Evolutionary conservation across 2,113 vertebrate genomes (phyloP).

Genomic region (Perca fluviatilis): DNA sequence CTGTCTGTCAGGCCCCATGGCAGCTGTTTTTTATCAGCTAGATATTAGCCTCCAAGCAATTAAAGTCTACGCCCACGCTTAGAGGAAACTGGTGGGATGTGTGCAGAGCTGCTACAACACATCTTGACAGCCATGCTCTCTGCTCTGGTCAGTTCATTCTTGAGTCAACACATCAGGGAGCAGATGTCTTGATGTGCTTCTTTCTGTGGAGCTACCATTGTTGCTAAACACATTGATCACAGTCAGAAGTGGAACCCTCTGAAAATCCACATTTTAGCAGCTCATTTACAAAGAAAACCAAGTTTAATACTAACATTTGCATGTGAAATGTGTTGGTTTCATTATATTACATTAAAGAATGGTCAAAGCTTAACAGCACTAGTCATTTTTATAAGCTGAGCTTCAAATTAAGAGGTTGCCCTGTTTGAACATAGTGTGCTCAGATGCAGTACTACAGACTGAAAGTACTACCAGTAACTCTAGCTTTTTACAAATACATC

Average conservation of each 20-base stretch:
- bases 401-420: neutral
- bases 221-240: constrained; percentile 7
- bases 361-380: neutral
- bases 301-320: neutral
- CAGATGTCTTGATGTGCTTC: constrained; percentile 1
- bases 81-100: constrained; percentile 31
- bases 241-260: neutral
- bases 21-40: constrained; percentile 79
- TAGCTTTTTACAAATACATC: neutral
- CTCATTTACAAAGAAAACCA: neutral
- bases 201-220: neutral
- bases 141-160: constrained; percentile 42
- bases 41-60: constrained; percentile 79
- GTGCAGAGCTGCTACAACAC: constrained; percentile 13
- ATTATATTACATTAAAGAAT: neutral
- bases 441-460: neutral
- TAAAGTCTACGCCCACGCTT: constrained; percentile 68
- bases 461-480: neutral
- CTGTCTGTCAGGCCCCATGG: constrained; percentile 65
- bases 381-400: neutral
- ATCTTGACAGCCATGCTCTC: constrained; percentile 28
- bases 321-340: neutral
- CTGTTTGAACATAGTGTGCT: neutral
- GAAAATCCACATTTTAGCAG: neutral
- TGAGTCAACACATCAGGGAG: constrained; percentile 25